Evolutionary conservation across 2,113 vertebrate genomes (phyloP).

Genomic region (Sialia sialis): DNA sequence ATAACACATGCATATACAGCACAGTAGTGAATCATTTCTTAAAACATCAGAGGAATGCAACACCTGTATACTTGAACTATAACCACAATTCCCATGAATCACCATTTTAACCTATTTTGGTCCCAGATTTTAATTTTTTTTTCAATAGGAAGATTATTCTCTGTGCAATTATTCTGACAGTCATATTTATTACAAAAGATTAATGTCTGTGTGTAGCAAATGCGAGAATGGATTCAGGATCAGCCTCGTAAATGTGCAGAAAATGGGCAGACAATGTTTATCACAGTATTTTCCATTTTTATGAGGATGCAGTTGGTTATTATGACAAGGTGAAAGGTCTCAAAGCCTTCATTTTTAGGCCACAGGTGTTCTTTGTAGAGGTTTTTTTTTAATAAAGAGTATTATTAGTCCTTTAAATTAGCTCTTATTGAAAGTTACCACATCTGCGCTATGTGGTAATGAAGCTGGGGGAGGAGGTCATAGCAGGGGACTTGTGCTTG

Average conservation of each 20-base stretch:
- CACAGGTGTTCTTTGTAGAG: constrained; percentile 57
- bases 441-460: constrained; percentile 52
- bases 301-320: constrained; percentile 57
- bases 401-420: constrained; percentile 70
- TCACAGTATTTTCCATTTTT: constrained; percentile 47
- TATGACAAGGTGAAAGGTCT: constrained; percentile 59
- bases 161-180: background rate
- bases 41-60: background rate
- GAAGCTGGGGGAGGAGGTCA: constrained; percentile 47
- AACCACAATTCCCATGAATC: background rate
- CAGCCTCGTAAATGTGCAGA: background rate
- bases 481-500: constrained; percentile 51
- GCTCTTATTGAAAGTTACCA: constrained; percentile 59
- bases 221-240: background rate
- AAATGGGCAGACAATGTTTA: constrained; percentile 46
- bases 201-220: background rate
- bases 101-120: background rate
- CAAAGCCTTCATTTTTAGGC: constrained; percentile 57
- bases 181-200: background rate
- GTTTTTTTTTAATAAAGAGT: constrained; percentile 62
- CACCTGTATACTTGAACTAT: background rate
- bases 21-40: background rate
- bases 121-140: background rate
- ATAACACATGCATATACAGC: background rate
- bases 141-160: background rate